These are phyloP conservation scores for Hydractinia symbiolongicarpus DNA, from an alignment of 30 jellyfish, hydroid and myxozoan species.

Conservation along the genomic window DNA sequence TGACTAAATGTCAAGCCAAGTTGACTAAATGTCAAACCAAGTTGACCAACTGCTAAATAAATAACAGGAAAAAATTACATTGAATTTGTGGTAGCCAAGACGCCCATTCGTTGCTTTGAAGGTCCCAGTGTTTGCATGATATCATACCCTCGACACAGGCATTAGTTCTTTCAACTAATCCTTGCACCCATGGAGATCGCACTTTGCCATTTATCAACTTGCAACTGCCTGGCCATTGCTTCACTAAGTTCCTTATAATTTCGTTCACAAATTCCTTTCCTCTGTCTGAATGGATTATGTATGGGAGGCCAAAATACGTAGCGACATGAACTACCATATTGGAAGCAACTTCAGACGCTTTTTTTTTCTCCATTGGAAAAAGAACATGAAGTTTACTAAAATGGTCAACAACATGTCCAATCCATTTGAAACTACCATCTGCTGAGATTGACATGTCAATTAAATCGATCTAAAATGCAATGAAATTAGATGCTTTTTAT, in stretches of 20 bases:
- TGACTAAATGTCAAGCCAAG: not conserved
- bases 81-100: no score
- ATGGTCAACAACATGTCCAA: conserved; percentile 18
- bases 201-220: conserved; percentile 16
- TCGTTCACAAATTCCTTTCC: conserved; percentile 24
- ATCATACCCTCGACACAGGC: no score
- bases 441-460: conserved; percentile 11
- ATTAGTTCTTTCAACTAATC: not conserved
- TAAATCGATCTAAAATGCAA: not conserved
- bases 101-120: no score
- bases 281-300: conserved; percentile 3
- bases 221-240: conserved; percentile 23
- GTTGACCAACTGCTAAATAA: no score
- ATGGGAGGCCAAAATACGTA: not conserved
- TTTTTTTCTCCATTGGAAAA: not conserved
- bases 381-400: not conserved
- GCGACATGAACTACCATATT: not conserved
- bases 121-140: no score
- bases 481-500: no score
- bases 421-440: conserved; percentile 7
- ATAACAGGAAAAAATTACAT: no score
- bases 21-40: not conserved
- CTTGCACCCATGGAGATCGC: not conserved
- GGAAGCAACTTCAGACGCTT: not conserved
- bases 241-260: not conserved